Conservation (phyloP, 2,888 invertebrate genomes). For the Leucozona laternaria region DNA sequence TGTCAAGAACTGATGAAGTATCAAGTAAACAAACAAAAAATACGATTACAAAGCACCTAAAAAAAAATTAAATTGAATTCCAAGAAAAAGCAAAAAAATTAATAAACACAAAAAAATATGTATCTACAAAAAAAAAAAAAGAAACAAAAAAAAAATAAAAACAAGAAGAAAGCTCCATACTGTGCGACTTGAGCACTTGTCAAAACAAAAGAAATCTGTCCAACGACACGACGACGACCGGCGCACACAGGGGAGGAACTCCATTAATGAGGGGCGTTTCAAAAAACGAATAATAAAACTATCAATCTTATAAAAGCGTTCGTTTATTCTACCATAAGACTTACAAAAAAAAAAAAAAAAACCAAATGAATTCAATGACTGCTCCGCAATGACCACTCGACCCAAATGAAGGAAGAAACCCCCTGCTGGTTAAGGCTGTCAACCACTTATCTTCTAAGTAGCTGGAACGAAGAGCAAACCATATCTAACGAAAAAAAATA, state of each 20-base stretch:
- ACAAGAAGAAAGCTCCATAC: conserved; percentile 30
- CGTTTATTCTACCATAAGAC: conserved; percentile 13
- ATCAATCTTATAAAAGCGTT: conserved; percentile 41
- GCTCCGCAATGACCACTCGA: conserved; percentile 56
- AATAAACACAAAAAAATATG: neutral
- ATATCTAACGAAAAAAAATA: conserved; percentile 58
- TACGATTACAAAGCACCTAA: neutral
- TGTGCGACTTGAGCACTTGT: conserved; percentile 23
- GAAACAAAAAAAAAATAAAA: conserved; percentile 1
- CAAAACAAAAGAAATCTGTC: conserved; percentile 44
- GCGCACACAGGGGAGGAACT: neutral
- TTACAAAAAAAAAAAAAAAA: neutral
- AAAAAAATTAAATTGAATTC: conserved; percentile 31
- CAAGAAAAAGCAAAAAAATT: conserved; percentile 23
- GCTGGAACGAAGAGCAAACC: conserved; percentile 55
- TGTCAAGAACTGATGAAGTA: conserved; percentile 24
- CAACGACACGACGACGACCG: neutral
- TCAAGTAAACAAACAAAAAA: conserved; percentile 13
- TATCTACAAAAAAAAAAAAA: conserved; percentile 12
- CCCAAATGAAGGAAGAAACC: conserved; percentile 44
- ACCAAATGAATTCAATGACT: conserved; percentile 19
- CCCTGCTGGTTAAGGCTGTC: conserved; percentile 58
- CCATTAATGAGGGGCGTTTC: conserved; percentile 27
- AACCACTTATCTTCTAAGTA: conserved; percentile 61
- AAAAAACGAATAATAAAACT: conserved; percentile 47